Percentiles rank a stretch among this genome's conserved stretches.
Conservation (phyloP, 2,888 invertebrate species). For the Syritta pipiens region DNA sequence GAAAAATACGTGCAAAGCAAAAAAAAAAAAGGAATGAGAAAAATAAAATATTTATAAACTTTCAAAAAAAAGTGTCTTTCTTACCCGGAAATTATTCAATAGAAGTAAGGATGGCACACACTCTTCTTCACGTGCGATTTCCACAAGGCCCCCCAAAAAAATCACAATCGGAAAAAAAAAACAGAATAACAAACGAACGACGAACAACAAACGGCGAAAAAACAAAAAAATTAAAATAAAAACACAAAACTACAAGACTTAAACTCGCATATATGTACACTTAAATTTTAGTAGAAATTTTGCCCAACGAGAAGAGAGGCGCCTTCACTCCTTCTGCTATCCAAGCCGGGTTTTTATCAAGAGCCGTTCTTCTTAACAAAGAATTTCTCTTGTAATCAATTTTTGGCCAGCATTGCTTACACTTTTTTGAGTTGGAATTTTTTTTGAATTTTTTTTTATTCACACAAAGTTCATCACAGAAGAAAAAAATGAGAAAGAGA, state of each 20-base stretch:
- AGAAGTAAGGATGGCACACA: conserved; percentile 46
- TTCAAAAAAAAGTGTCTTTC: neutral
- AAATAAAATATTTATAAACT: neutral
- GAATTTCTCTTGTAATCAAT: conserved; percentile 52
- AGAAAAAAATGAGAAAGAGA: neutral
- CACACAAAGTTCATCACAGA: neutral
- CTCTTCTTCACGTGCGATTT: conserved; percentile 55
- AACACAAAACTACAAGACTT: neutral
- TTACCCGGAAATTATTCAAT: conserved; percentile 46
- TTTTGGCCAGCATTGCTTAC: conserved; percentile 39
- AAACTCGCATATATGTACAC: neutral
- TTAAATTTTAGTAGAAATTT: conserved; percentile 21
- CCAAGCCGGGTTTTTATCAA: conserved; percentile 54
- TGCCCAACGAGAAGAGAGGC: conserved; percentile 44
- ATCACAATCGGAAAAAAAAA: too few species aligned
- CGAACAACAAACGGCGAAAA: too few species aligned
- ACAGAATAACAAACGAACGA: too few species aligned
- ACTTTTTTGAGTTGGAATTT: conserved; percentile 19
- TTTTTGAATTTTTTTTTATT: neutral
- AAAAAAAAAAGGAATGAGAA: neutral
- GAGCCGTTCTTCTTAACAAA: conserved; percentile 48
- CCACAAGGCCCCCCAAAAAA: too few species aligned
- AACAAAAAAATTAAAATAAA: neutral
- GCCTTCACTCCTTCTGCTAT: conserved; percentile 50
- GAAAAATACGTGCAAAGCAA: neutral